Evolutionary conservation across 2,113 vertebrate genomes (phyloP), one percentile per base, ranked within the genome.

Genomic region (Holacanthus passer): DNA sequence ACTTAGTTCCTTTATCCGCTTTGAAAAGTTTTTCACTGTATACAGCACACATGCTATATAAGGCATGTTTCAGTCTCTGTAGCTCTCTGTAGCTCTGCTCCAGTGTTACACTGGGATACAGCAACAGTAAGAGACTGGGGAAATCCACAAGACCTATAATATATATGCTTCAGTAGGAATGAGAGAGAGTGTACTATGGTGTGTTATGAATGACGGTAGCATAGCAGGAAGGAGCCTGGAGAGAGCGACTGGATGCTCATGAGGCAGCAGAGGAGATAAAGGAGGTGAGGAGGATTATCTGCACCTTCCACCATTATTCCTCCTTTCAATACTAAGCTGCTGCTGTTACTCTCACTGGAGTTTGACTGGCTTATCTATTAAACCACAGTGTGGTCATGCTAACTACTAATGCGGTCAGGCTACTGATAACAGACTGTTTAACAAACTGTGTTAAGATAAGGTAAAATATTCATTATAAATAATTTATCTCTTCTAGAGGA

Each of bases 131-230:
- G 32, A 7, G 59, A 35, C 12, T 53, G 52, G 52, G n/a, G 52
- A 14, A 16, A 31, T 29, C 14, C 14, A 17, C 10, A 3, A 58
- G 55, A 31, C 7, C 6, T 31, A 27, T 58, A 9, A 59, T 56
- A 32, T 10, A 32, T 17, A 10, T 59, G 17, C 11, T 31, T 29
- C 13, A 20, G 16, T 59, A 2, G 31, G 53, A 58, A 31, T 22
- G 48, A 50, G 7, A 50, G 10, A 4, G 50, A 4, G n/a, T 3
- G 22, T n/a, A 8, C 24, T 7, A 16, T 29, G 20, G 43, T 9
- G 29, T 27, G 48, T 60, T 53, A n/a, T 68, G 43, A 68, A 69
- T 53, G 64, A 73, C 29, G 39, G 59, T 39, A 59, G 70, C 6
- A 0, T 2, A 52, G 62, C 52, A 67, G 70, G 58, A 50, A 47